Conservation (phyloP, 1,140 invertebrate genomes). For the Cotesia glomerata region DNA sequence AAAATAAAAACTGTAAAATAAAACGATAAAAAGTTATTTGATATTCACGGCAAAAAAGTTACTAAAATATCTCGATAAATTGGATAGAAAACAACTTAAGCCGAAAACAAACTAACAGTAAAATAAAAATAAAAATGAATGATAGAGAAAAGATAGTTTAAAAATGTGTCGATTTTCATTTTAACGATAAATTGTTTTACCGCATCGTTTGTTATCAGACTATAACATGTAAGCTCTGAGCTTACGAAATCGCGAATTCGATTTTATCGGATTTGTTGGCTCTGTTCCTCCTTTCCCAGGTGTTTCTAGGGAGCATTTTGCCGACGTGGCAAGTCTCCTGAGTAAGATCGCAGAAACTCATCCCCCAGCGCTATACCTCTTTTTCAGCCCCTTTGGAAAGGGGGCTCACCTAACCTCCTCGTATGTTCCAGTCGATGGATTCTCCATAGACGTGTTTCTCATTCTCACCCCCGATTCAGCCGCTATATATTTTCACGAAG, state of each 20-base stretch:
- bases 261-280: conserved; percentile 21
- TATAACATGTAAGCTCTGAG: not conserved
- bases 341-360: conserved; percentile 15
- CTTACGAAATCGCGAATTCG: conserved; percentile 20
- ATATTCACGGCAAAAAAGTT: too few relatives aligned
- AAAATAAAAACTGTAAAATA: too few relatives aligned
- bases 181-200: not conserved
- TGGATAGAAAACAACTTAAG: too few relatives aligned
- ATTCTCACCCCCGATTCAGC: conserved; percentile 7
- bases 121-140: too few relatives aligned
- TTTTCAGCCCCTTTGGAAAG: too few relatives aligned
- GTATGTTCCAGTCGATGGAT: conserved; percentile 29
- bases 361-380: not conserved
- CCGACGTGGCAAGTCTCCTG: conserved; percentile 26
- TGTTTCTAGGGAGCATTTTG: conserved; percentile 19
- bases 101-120: too few relatives aligned
- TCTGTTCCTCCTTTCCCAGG: conserved; percentile 3
- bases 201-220: not conserved
- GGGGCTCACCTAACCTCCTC: not conserved
- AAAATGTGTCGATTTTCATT: too few relatives aligned
- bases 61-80: too few relatives aligned
- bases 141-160: too few relatives aligned
- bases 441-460: conserved; percentile 14
- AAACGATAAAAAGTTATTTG: too few relatives aligned
- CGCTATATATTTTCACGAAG: not conserved